phyloP scores from a whole-genome alignment of 2,113 vertebrate species.

The Crypturellus undulatus region DNA sequence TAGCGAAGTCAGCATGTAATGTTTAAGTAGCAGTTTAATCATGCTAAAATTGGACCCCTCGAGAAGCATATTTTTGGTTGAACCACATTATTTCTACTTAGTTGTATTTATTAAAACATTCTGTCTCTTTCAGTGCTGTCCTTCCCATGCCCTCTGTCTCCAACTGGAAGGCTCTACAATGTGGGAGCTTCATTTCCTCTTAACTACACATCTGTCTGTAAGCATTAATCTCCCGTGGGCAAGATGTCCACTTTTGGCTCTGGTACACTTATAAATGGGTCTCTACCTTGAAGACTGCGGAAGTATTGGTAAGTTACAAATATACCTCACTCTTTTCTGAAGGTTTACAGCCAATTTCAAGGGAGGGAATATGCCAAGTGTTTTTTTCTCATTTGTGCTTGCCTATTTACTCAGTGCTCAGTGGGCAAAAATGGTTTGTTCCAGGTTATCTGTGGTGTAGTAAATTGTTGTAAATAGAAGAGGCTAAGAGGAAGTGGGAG shows the following conservation, averaged over 20 bases:
- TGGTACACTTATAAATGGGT: not conserved
- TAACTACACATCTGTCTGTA: not conserved
- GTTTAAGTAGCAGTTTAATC: not conserved
- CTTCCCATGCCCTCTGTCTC: not conserved
- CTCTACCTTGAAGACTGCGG: fast-evolving
- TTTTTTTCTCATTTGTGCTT: not conserved
- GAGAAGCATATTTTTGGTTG: not conserved
- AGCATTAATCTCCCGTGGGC: not conserved
- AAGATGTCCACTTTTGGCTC: not conserved
- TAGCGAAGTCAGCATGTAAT: not conserved
- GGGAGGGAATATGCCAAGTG: fast-evolving
- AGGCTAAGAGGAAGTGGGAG: not conserved
- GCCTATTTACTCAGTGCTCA: not conserved
- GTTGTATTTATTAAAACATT: not conserved
- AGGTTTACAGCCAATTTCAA: not conserved
- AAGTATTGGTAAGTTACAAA: not conserved
- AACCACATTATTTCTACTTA: not conserved
- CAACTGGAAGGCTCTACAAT: not conserved
- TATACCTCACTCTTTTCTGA: not conserved
- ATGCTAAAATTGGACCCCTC: not conserved
- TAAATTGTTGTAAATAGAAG: not conserved
- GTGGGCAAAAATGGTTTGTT: not conserved
- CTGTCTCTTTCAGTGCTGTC: fast-evolving
- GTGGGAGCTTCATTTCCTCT: not conserved
- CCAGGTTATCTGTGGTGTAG: not conserved